These are phyloP conservation scores for Stercorarius parasiticus DNA, from an alignment of 2,113 vertebrate genomes.

Conservation along the genomic window DNA sequence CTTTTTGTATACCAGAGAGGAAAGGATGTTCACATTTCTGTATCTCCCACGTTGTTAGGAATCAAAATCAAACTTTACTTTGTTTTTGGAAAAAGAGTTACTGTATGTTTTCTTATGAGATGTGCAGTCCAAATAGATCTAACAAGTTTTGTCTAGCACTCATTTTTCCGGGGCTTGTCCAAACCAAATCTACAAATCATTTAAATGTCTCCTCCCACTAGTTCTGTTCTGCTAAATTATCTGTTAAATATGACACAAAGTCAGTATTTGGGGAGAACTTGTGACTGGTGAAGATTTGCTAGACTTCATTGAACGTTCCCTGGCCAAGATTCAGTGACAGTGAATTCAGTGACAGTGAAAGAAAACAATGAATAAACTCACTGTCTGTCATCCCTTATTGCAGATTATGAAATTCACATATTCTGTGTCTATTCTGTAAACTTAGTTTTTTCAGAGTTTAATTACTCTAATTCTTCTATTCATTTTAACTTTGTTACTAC, in stretches of 20 bases:
- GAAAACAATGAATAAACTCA: background rate
- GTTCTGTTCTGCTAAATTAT: background rate
- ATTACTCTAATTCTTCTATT: slow-evolving; percentile 13
- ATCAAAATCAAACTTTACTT: background rate
- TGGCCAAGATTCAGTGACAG: background rate
- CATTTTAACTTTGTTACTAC: background rate
- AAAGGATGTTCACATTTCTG: background rate
- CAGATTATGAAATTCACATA: background rate
- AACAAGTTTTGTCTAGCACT: background rate
- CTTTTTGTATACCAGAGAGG: background rate
- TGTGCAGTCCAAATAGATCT: background rate
- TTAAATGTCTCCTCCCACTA: background rate
- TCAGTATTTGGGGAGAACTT: background rate
- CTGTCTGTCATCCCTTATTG: background rate
- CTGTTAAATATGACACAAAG: background rate
- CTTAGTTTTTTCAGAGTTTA: background rate
- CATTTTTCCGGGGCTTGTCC: background rate
- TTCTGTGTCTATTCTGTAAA: background rate
- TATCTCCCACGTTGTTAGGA: background rate
- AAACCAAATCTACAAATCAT: background rate
- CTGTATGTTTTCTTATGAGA: background rate
- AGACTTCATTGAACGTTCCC: background rate
- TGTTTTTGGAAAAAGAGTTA: background rate
- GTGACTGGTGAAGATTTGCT: background rate
- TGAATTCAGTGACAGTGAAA: background rate